phyloP scores from a whole-genome alignment of 2,113 vertebrate species.

The Mustelus asterias region DNA sequence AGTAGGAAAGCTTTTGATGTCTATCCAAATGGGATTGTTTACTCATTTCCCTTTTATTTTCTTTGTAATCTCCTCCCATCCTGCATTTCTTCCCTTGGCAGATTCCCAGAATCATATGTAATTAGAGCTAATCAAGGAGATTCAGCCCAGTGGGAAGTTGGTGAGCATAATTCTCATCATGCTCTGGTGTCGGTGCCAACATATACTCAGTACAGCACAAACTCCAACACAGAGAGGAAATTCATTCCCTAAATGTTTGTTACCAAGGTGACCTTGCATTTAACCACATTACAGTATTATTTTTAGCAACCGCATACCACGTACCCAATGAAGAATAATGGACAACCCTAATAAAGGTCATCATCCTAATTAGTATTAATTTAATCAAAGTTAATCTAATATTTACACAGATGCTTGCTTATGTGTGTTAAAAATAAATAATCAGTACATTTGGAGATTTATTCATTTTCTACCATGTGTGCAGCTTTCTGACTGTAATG shows the following conservation, averaged over 20 bases:
- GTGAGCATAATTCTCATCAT: not conserved
- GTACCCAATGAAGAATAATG: not conserved
- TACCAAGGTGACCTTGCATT: constrained; percentile 11
- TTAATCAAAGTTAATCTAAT: not conserved
- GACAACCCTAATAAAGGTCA: not conserved
- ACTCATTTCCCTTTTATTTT: not conserved
- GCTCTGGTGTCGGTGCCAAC: no score
- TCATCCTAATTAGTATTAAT: not conserved
- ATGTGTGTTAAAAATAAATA: not conserved
- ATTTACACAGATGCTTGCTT: constrained; percentile 6
- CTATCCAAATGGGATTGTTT: not conserved
- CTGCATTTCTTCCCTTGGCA: not conserved
- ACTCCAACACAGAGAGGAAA: not conserved
- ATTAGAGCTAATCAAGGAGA: not conserved
- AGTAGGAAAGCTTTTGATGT: not conserved
- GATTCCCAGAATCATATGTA: not conserved
- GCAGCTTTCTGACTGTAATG: not conserved
- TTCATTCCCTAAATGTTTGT: not conserved
- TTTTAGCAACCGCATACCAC: not conserved
- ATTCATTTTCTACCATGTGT: not conserved
- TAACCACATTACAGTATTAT: not conserved
- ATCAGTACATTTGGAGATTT: not conserved
- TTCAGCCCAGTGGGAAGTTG: not conserved
- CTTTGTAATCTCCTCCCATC: not conserved
- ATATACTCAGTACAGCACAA: not conserved